These are phyloP conservation scores for Myiopsitta monachus DNA, from an alignment of 2,113 vertebrate genomes.

Conservation along the genomic window DNA sequence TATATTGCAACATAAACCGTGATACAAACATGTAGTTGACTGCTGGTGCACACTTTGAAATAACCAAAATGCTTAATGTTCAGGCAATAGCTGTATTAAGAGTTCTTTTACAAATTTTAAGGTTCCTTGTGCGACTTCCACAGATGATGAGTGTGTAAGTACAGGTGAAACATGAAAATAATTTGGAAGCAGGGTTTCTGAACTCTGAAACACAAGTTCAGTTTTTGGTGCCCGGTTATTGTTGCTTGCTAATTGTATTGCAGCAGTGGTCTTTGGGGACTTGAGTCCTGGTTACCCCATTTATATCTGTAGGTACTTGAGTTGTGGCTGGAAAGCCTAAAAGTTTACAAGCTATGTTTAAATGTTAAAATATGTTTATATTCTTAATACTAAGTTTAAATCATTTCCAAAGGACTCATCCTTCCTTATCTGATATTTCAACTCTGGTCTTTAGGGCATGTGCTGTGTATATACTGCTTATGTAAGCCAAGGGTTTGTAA, in stretches of 20 bases:
- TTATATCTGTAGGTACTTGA: background rate
- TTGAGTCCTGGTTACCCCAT: background rate
- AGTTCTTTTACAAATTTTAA: background rate
- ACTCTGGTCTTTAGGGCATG: background rate
- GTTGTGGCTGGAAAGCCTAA: background rate
- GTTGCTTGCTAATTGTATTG: background rate
- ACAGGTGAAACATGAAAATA: background rate
- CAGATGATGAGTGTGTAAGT: background rate
- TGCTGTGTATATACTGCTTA: background rate
- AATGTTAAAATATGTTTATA: background rate
- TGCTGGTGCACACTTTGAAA: background rate
- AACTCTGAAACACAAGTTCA: background rate
- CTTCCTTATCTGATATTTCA: background rate
- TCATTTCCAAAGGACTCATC: background rate
- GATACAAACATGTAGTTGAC: background rate
- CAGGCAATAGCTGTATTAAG: background rate
- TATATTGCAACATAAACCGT: background rate
- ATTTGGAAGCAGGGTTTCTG: background rate
- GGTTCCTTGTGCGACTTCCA: background rate
- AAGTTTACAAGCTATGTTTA: background rate
- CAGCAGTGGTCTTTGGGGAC: background rate
- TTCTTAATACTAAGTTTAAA: background rate
- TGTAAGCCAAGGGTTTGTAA: background rate
- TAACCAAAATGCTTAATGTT: background rate
- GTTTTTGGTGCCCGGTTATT: background rate